Evolutionary conservation across 2,113 vertebrate genomes (phyloP), one percentile per base, ranked within the genome.

Genomic region (Pachycephala philippinensis): DNA sequence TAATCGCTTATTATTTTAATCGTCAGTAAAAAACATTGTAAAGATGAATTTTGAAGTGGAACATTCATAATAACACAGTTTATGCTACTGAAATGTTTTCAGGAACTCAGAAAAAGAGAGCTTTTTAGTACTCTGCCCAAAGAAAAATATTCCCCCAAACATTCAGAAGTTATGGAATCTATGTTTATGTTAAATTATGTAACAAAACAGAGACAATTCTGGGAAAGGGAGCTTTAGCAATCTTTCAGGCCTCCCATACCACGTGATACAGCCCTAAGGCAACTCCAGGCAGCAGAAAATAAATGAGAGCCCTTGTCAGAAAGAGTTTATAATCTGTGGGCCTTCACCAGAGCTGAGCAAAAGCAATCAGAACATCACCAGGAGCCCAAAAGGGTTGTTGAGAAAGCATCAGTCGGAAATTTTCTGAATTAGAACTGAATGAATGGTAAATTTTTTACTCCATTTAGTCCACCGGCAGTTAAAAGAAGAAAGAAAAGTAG

Each of bases 261-360:
- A 94, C 5, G 24, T 95, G 91, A 52, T 65, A 47, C 17, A 89
- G 90, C 93, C 95, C 82, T 91, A 54, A 91, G 95, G 96, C 94
- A 95, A 96, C 85, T 95, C 59, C 5, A 13, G 68, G 75, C 72
- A 93, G 93, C 79, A 84, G 90, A 80, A 95, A 93, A 96, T 90
- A 94, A 95, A 95, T 96, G 83, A 94, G 54, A 93, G 27, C 44
- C 80, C 90, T 93, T 96, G 92, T 97, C 94, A 96, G 83, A 93
- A 93, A 91, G 72, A 94, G 72, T 96, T 97, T 97, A 68, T 90
- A 71, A 86, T 86, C 63, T 56, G 59, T 63, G 37, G n/a, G 22
- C n/a, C 76, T 87, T 91, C 79, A 88, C 75, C 64, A 90, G 85
- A 81, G 79, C 68, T 47, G 45, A 91, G 80, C 49, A 97, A 93